Evolutionary conservation across 1,140 invertebrate genomes (phyloP), one percentile per base, ranked within the genome.

Genomic region (Ceratosolen solmsi): DNA sequence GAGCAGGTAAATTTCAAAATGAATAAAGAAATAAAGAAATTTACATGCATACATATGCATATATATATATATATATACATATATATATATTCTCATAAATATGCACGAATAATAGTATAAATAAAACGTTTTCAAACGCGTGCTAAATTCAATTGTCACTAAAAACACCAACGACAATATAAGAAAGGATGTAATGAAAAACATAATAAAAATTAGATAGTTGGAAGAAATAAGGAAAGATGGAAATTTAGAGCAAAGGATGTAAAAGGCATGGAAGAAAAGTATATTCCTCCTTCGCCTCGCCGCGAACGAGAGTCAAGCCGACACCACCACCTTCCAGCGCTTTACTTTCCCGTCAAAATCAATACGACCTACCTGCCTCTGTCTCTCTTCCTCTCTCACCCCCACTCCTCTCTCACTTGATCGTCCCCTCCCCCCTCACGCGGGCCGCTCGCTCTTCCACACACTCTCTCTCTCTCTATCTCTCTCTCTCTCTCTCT

Each of bases 291-390:
- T 36, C 46, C 1, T 51, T 27, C 68, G 80, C 60, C 71, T 27
- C 71, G 74, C 30, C 15, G 58, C n/a, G 30, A 38, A 2, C 17
- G 5, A 65, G 63, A 36, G 25, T 58, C 63, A 22, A 65, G 65
- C 49, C 68, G 36, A 51, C 36, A 58, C n/a, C 78, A 74, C 71
- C 38, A 25, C 36, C 68, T 11, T 27, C 41, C 41, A 49, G 25
- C 81, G 72, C 82, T 75, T 71, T 80, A 75, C 78, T 80, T 82
- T 73, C 73, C 80, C 84, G 82, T 82, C 84, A 82, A 86, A 84
- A 86, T 86, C 86, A 85, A 86, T 86, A 86, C 84, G 82, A 84
- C 81, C 84, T 83, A 79, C 83, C 83, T 81, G 4, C 41, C 27
- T 49, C 49, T 38, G 20, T 65, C 71, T 73, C 27, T 20, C 51